Base-by-base conservation (phyloP, 2,888 invertebrate genomes). In the Tanypteryx hageni region DNA sequence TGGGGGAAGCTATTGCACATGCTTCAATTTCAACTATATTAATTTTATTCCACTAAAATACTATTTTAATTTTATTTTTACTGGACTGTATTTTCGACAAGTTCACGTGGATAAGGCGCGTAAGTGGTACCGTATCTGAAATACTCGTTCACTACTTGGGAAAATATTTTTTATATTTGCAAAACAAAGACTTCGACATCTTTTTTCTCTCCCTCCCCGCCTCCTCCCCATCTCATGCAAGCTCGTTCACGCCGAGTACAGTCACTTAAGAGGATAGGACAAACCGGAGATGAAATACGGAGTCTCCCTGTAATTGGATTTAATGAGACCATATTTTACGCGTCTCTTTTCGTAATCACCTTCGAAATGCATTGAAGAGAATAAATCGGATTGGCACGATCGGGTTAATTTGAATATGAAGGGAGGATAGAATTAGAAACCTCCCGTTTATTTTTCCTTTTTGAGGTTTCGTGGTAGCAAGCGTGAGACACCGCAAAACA, bases 311-410 rank as follows among this genome's bases (percentile, higher is more conserved):
- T 61, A 89, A 89, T 89, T 89, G 64, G 89, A 89, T 89, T 64
- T 89, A 89, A 89, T 89, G 89, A 89, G 89, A 64, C 89, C 61
- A 89, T 89, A 89, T 89, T 64, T 89, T 64, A 89, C 64, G 64
- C 89, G 27, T 61, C 31, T 61, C 61, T 64, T 61, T 89, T 61
- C 64, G 16, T 89, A 64, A 89, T 89, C 64, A 27, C 59, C n/a
- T 22, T n/a, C 27, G 56, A 68, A 64, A 89, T 89, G 61, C 27
- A 68, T 61, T 31, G 31, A 64, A 44, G 44, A 44, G 89, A 64
- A 64, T 61, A 89, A 56, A 18, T 44, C 18, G 59, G 31, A 86
- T 57, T 44, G 44, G 56, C 83, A 57, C 83, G 83, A 83, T 83
- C 44, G 83, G 83, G 83, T 83, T 83, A 83, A 83, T 83, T 83